Conservation (phyloP, 2,797 vertebrate species). For the Acanthurus tractus region DNA sequence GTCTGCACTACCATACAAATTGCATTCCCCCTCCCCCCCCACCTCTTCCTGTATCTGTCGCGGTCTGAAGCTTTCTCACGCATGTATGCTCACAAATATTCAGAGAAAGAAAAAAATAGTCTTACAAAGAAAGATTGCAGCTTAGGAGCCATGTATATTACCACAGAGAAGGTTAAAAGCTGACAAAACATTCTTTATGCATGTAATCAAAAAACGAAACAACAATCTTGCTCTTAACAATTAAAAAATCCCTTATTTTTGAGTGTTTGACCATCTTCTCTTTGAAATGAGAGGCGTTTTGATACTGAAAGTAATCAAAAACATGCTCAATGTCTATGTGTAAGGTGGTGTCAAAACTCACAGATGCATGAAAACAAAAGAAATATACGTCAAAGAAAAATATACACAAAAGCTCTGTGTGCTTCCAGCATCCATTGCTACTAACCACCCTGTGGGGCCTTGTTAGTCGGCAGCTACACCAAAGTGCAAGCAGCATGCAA, state of each 20-base stretch:
- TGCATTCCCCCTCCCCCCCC: constrained; percentile 23
- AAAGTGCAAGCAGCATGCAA: constrained; percentile 58
- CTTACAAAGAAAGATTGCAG: constrained; percentile 5
- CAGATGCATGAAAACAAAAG: constrained; percentile 25
- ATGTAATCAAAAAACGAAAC: not conserved
- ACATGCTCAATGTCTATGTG: constrained; percentile 23
- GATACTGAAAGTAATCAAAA: constrained; percentile 18
- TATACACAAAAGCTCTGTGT: constrained; percentile 43
- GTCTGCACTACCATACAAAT: constrained; percentile 66
- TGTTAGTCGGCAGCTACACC: constrained; percentile 65
- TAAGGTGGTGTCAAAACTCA: constrained; percentile 45
- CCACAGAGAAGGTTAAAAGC: constrained; percentile 10
- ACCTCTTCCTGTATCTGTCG: constrained; percentile 10
- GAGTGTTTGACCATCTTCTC: constrained; percentile 1
- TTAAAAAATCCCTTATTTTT: constrained; percentile 20
- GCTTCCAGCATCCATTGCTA: constrained; percentile 39
- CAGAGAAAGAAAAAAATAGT: constrained; percentile 1
- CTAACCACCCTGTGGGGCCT: constrained; percentile 50
- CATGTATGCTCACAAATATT: constrained; percentile 29
- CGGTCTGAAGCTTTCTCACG: constrained; percentile 9
- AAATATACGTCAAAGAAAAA: constrained; percentile 21
- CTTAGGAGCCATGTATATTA: constrained; percentile 9
- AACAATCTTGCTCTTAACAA: not conserved
- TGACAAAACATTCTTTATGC: constrained; percentile 5
- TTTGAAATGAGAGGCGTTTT: constrained; percentile 9